Percentiles rank a stretch among this genome's conserved stretches.
Evolutionary conservation across 2,113 vertebrate species (phyloP).

Genomic region (Aythya baeri): DNA sequence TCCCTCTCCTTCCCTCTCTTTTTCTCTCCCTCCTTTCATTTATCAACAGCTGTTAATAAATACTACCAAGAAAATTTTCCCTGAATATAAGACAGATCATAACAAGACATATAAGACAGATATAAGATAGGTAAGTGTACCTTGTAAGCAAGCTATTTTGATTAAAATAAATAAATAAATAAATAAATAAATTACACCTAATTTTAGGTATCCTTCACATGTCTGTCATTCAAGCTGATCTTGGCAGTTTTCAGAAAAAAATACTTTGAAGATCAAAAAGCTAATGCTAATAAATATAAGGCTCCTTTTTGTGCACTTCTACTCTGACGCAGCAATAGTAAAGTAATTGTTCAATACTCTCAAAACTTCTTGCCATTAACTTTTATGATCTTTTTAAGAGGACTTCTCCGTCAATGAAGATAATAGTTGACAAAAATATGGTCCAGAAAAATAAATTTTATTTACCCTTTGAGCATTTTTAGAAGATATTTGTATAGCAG

Average conservation of each 20-base stretch:
- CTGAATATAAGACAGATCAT: neutral
- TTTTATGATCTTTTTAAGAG: slow-evolving; percentile 35
- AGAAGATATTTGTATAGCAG: neutral
- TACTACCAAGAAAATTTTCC: neutral
- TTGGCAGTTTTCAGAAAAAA: neutral
- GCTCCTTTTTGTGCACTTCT: neutral
- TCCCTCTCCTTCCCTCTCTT: neutral
- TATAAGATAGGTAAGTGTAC: neutral
- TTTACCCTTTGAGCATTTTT: slow-evolving; percentile 52
- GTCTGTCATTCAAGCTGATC: slow-evolving; percentile 18
- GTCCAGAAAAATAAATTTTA: slow-evolving; percentile 13
- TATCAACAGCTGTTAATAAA: neutral
- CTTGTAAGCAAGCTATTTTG: neutral
- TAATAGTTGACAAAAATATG: slow-evolving; percentile 17
- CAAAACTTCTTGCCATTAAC: slow-evolving; percentile 45
- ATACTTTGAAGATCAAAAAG: neutral
- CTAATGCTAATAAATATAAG: neutral
- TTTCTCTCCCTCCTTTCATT: neutral
- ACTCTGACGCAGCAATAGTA: neutral
- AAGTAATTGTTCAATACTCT: neutral
- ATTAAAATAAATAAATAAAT: too few relatives aligned
- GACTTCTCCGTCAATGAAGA: slow-evolving; percentile 38
- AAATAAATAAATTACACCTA: neutral
- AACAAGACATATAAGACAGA: too few relatives aligned
- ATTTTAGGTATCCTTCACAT: neutral